Evolutionary conservation across 2,113 vertebrate genomes (phyloP), one percentile per base, ranked within the genome.

Genomic region (Malurus elegans): DNA sequence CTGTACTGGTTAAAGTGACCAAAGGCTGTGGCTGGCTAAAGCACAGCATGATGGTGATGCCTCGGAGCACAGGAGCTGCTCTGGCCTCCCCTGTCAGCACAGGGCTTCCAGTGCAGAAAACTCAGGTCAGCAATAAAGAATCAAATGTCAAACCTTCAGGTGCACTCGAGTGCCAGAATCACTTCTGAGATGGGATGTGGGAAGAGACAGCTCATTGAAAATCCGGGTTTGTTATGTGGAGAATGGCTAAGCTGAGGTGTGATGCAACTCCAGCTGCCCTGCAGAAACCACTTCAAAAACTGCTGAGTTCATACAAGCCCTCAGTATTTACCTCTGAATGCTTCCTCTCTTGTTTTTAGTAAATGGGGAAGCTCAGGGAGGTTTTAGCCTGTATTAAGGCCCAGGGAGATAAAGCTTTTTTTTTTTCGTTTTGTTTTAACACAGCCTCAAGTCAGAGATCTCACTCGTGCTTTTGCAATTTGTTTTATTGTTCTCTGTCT

Each of bases 261-360:
- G 0, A 11, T 47, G 60, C 0, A 0, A 28, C 32, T 70, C 67
- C 61, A 72, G 58, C 67, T 79, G 62, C 42, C 71, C 34, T 83
- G 29, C 51, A 38, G 71, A 92, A 94, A 83, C 86, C 86, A 82
- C 88, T 86, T 82, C 92, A 86, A 62, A 92, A 95, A 86, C 82
- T 94, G 92, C 94, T 96, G 94, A 93, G 86, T 50, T 38, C 1
- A 10, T 83, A 14, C 18, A 83, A 79, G 24, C 73, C 56, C 34
- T 78, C 36, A 8, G 13, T 73, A 42, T 38, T 74, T 90, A 66
- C 86, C 81, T 90, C 64, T 78, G 91, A 88, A 44, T 57, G 38
- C 86, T 96, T 95, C 92, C 69, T 83, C 88, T 90, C 79, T 79
- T 86, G 72, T 28, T 65, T 91, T 86, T 47, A 44, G 78, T 62